phyloP scores from a whole-genome alignment of 2,888 invertebrate genomes.

The Scelioninae gen. 1 region DNA sequence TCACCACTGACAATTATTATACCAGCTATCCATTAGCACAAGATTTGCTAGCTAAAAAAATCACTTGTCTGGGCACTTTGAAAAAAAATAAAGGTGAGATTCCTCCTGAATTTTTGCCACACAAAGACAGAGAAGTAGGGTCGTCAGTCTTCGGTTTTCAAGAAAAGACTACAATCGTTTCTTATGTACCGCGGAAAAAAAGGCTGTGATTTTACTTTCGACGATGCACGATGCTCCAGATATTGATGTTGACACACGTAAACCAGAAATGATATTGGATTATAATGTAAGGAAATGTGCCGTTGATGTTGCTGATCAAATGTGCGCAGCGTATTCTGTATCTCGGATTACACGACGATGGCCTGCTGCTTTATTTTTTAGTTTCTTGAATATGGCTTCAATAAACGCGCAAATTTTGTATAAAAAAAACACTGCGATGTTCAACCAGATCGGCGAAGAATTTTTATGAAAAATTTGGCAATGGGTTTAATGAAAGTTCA shows the following conservation, averaged over 20 bases:
- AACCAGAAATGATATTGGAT: constrained; percentile 73
- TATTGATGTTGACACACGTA: constrained; percentile 71
- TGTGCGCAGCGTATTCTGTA: constrained; percentile 67
- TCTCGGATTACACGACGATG: constrained; percentile 51
- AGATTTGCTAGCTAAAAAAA: constrained; percentile 9
- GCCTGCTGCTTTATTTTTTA: constrained; percentile 10
- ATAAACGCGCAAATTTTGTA: not conserved
- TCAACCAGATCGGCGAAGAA: constrained; percentile 23
- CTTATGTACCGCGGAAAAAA: constrained; percentile 26
- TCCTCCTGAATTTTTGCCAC: constrained; percentile 9
- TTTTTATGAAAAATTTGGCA: not conserved
- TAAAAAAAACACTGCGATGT: no score
- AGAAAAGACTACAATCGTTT: constrained; percentile 9
- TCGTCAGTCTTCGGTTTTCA: constrained; percentile 18
- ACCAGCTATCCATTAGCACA: constrained; percentile 16
- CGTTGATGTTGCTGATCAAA: constrained; percentile 74
- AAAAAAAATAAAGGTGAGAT: constrained; percentile 20
- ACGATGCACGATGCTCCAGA: constrained; percentile 40
- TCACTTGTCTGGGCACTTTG: constrained; percentile 18
- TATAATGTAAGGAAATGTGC: constrained; percentile 75
- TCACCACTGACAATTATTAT: constrained; percentile 43
- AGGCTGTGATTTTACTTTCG: constrained; percentile 17
- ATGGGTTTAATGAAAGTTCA: no score
- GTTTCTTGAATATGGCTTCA: not conserved
- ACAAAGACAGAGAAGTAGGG: constrained; percentile 1